Evolutionary conservation across 2,797 vertebrate genomes (phyloP).

Genomic region (Hemitrygon akajei): DNA sequence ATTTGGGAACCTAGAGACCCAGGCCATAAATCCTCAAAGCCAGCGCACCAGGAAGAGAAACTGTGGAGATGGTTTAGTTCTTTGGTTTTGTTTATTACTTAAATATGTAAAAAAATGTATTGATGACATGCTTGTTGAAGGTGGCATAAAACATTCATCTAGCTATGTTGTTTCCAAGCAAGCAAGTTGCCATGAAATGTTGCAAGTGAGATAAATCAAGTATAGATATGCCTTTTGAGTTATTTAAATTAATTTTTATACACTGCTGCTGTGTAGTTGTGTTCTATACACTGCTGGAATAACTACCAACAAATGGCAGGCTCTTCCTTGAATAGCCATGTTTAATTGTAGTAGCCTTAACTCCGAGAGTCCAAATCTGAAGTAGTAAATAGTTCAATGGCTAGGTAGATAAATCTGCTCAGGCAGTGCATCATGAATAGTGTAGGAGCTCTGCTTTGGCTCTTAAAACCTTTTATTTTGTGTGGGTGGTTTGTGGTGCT

Average conservation of each 20-base stretch:
- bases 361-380: not conserved
- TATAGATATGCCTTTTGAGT: not conserved
- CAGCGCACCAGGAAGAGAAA: not conserved
- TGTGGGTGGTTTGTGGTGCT: slow-evolving; percentile 26
- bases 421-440: slow-evolving; percentile 18
- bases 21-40: not conserved
- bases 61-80: not conserved
- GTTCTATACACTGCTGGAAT: not conserved
- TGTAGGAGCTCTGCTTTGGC: not conserved
- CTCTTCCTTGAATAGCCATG: not conserved
- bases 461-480: slow-evolving; percentile 22
- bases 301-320: not conserved
- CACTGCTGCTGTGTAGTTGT: not conserved
- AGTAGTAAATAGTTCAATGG: not conserved
- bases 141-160: not conserved
- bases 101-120: not conserved
- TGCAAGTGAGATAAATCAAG: not conserved
- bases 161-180: not conserved
- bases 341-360: not conserved
- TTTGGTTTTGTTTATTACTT: not conserved
- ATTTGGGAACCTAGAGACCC: not conserved
- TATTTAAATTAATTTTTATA: no score
- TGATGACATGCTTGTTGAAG: not conserved
- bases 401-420: not conserved
- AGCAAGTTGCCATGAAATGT: not conserved